phyloP scores from a whole-genome alignment of 1,140 invertebrate genomes.

The Sminthurinus signatus region DNA sequence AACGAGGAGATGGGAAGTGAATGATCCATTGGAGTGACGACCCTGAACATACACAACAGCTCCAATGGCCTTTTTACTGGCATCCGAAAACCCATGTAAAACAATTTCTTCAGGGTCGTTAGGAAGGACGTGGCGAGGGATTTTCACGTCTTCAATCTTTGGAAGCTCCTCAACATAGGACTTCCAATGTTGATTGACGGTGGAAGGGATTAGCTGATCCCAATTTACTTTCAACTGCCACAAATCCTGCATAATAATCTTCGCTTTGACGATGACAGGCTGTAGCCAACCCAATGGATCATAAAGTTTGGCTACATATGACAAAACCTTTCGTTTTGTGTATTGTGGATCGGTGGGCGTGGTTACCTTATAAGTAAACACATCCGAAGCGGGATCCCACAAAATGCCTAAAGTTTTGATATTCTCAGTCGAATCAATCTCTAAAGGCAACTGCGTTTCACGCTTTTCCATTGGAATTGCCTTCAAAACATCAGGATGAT shows the following conservation, averaged over 20 bases:
- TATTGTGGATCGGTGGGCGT: background rate
- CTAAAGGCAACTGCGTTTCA: constrained; percentile 10
- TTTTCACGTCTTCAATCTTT: background rate
- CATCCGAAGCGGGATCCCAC: constrained; percentile 43
- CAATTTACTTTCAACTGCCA: constrained; percentile 25
- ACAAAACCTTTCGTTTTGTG: constrained; percentile 32
- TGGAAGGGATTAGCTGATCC: constrained; percentile 28
- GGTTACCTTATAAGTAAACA: constrained; percentile 1
- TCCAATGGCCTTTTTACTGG: background rate
- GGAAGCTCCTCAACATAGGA: constrained; percentile 2
- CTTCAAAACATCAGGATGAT: constrained; percentile 22
- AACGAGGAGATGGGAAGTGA: too few relatives aligned
- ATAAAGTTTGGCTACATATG: constrained; percentile 31
- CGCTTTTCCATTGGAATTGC: constrained; percentile 11
- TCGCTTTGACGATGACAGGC: constrained; percentile 25
- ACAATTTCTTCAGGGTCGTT: background rate
- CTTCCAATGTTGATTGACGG: constrained; percentile 36
- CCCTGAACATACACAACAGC: constrained; percentile 11
- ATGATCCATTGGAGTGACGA: too few relatives aligned
- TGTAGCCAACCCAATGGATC: constrained; percentile 33
- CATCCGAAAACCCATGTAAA: constrained; percentile 21
- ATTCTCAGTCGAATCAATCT: constrained; percentile 25
- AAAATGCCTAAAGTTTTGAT: constrained; percentile 43
- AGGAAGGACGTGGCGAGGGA: background rate
- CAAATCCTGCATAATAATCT: constrained; percentile 36